Evolutionary conservation across 2,113 vertebrate species (phyloP), one percentile per base, ranked within the genome.

Genomic region (Mesitornis unicolor): DNA sequence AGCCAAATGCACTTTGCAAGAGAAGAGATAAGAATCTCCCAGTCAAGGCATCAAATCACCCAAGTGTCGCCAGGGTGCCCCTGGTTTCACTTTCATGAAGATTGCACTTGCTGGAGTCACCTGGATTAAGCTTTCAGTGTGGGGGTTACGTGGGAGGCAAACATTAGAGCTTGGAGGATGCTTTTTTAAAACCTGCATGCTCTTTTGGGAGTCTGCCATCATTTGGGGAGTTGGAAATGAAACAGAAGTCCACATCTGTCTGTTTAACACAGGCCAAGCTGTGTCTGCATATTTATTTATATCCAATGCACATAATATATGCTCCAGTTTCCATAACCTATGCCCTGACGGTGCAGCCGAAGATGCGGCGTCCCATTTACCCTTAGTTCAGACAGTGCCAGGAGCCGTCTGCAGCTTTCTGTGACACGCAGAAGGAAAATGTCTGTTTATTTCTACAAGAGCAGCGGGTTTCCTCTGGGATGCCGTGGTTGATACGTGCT

Each of bases 351-450:
- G 61, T 28, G 29, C 57, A 57, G 67, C 89, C 17, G 9, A 87
- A 75, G 81, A 17, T 15, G 47, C 9, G 1, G 25, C 4, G 6
- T 89, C 61, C 87, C 68, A 4, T 35, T 67, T 63, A 51, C 56
- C 76, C 63, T n/a, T 28, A 43, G 42, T 63, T 79, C 63, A 80
- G 50, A 56, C 82, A 88, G 45, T 17, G 43, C 73, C 79, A 84
- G 80, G 64, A 92, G 90, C 43, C 4, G 3, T 80, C 60, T 13
- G 1, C 1, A 2, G 42, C 53, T 61, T 77, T 84, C 82, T 65
- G 38, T 74, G 94, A 88, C 63, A 26, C 1, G 28, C 42, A 83
- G 85, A 84, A 92, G 82, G 87, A 90, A 84, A 94, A 94, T 35
- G 35, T 47, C 63, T 47, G 63, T 73, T 90, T 84, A 35, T 87